Percentiles rank a stretch among this genome's conserved stretches.
phyloP scores from a whole-genome alignment of 1,140 invertebrate genomes.

The Aphidius gifuensis region DNA sequence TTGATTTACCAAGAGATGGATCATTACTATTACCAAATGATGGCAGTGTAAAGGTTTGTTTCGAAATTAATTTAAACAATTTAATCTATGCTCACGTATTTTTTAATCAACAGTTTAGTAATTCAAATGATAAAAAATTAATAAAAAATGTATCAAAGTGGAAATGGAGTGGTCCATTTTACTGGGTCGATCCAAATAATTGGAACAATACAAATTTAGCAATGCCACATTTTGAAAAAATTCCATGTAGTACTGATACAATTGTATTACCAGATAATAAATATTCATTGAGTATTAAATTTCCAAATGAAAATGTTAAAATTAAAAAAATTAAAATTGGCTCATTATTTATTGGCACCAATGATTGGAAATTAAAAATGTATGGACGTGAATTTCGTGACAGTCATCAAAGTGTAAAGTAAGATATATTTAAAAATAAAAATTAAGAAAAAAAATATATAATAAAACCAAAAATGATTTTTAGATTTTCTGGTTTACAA shows the following conservation, averaged over 20 bases:
- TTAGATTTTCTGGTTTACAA: slow-evolving; percentile 34
- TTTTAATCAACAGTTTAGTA: slow-evolving; percentile 12
- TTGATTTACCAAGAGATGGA: slow-evolving; percentile 45
- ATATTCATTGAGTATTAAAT: slow-evolving; percentile 34
- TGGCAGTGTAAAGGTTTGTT: slow-evolving; percentile 39
- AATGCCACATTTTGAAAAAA: slow-evolving; percentile 43
- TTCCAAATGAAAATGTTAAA: slow-evolving; percentile 36
- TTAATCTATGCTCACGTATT: slow-evolving; percentile 2
- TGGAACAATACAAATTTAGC: slow-evolving; percentile 45
- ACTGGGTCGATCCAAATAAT: slow-evolving; percentile 48
- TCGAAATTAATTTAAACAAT: background rate
- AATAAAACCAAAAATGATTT: slow-evolving; percentile 6
- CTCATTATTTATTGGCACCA: background rate
- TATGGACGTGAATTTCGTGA: slow-evolving; percentile 35
- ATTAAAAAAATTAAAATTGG: slow-evolving; percentile 34
- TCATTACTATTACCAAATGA: slow-evolving; percentile 35
- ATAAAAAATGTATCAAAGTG: slow-evolving; percentile 32
- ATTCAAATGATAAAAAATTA: slow-evolving; percentile 7
- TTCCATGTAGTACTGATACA: slow-evolving; percentile 44
- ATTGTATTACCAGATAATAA: slow-evolving; percentile 39
- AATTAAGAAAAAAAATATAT: background rate
- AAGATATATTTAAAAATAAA: slow-evolving; percentile 12
- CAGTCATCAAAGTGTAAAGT: slow-evolving; percentile 38
- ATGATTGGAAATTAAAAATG: slow-evolving; percentile 36
- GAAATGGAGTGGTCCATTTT: slow-evolving; percentile 32